phyloP scores from a whole-genome alignment of 2,113 vertebrate species.

The Corythoichthys haematopterus region DNA sequence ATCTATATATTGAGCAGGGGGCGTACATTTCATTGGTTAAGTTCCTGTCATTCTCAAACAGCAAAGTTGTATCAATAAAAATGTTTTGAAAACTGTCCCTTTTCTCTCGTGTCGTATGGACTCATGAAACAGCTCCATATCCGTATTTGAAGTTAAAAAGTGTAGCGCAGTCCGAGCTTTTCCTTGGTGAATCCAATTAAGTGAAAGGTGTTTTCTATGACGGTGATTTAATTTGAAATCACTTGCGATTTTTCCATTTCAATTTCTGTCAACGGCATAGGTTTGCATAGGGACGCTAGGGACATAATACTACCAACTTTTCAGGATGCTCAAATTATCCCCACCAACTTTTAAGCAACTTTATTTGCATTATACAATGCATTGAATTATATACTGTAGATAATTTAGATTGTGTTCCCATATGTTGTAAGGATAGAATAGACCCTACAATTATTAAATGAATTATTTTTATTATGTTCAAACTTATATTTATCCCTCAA shows the following conservation, averaged over 20 bases:
- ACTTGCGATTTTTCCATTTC: constrained; percentile 47
- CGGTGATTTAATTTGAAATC: constrained; percentile 20
- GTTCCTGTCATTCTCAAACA: constrained; percentile 90
- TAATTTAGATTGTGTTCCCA: too few relatives aligned
- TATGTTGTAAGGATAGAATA: too few relatives aligned
- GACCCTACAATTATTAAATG: too few relatives aligned
- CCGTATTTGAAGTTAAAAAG: constrained; percentile 3
- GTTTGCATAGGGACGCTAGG: too few relatives aligned
- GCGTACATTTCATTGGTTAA: constrained; percentile 77
- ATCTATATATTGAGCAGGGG: constrained; percentile 72
- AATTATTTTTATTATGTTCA: too few relatives aligned
- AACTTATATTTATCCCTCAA: too few relatives aligned
- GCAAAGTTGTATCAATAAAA: constrained; percentile 84
- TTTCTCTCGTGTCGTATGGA: constrained; percentile 47
- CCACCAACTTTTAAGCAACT: too few relatives aligned
- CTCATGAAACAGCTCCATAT: background rate
- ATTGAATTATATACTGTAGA: too few relatives aligned
- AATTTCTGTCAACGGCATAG: constrained; percentile 31
- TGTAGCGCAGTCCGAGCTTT: background rate
- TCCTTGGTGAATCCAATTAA: background rate
- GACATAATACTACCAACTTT: too few relatives aligned
- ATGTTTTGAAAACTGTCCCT: constrained; percentile 70
- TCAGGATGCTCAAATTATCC: too few relatives aligned
- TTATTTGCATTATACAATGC: too few relatives aligned
- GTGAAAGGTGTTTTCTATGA: background rate